These are phyloP conservation scores for Saturnia pavonia DNA, from an alignment of 2,888 invertebrate genomes.

Conservation along the genomic window DNA sequence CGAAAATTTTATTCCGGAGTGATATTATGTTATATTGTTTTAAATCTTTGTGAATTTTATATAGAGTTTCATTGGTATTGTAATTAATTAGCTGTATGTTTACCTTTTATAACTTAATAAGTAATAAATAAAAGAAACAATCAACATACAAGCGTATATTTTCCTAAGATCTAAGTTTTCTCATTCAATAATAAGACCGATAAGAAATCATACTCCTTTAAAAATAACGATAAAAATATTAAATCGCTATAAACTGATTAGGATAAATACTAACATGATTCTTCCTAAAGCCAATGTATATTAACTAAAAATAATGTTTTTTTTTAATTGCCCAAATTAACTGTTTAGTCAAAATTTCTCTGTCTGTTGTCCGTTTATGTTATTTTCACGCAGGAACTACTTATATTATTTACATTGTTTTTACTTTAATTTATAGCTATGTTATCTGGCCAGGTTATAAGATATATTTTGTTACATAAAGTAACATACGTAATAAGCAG, in stretches of 20 bases:
- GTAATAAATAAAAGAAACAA: background rate
- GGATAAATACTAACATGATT: background rate
- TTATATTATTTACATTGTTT: no score
- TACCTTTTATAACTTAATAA: background rate
- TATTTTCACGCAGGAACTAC: no score
- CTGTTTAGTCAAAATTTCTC: no score
- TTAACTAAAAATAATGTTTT: background rate
- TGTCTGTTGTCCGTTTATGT: no score
- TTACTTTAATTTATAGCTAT: no score
- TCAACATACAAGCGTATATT: background rate
- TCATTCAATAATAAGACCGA: background rate
- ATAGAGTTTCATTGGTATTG: background rate
- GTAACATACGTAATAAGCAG: no score
- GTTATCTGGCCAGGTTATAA: no score
- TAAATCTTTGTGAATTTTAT: background rate
- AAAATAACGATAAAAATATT: background rate
- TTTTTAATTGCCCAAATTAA: background rate
- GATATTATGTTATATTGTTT: background rate
- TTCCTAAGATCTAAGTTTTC: no score
- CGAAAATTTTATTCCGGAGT: background rate
- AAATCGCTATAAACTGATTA: background rate
- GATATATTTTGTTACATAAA: no score
- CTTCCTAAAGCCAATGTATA: background rate
- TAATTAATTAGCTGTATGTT: background rate
- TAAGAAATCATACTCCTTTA: background rate